Conservation (phyloP, 2,113 vertebrate genomes). For the Sorex fumeus region DNA sequence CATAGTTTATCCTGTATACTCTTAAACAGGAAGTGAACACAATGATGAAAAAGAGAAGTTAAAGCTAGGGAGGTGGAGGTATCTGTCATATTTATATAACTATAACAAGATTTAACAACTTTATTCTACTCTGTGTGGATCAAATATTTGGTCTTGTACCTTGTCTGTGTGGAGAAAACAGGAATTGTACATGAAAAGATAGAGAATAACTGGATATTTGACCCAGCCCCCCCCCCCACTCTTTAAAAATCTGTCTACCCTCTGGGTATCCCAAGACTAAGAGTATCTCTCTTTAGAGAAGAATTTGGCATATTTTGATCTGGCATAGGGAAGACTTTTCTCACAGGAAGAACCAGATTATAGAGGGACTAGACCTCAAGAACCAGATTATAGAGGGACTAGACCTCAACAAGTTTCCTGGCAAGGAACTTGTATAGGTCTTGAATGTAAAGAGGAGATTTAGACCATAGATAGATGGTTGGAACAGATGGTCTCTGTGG, state of each 20-base stretch:
- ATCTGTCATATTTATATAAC: background rate
- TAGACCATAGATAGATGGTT: background rate
- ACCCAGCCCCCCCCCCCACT: background rate
- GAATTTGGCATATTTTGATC: constrained; percentile 15
- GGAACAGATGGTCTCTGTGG: background rate
- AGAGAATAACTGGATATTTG: background rate
- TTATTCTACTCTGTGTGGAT: background rate
- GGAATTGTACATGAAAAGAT: background rate
- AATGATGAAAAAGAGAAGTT: constrained; percentile 8
- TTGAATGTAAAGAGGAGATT: background rate
- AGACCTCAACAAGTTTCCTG: background rate
- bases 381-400: background rate
- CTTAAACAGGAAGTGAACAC: background rate
- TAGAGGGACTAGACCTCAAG: background rate
- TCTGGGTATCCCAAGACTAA: background rate
- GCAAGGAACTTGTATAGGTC: background rate
- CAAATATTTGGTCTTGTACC: background rate
- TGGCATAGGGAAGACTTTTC: background rate
- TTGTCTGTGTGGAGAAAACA: background rate
- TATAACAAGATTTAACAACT: background rate
- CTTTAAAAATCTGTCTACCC: background rate
- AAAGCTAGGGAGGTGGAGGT: background rate
- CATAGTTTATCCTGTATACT: background rate
- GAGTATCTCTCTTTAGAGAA: background rate
- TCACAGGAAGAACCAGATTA: background rate